Percentiles rank a stretch among this genome's conserved stretches.
phyloP scores from a whole-genome alignment of 2,113 vertebrate genomes.

The Oncorhynchus kisutch region DNA sequence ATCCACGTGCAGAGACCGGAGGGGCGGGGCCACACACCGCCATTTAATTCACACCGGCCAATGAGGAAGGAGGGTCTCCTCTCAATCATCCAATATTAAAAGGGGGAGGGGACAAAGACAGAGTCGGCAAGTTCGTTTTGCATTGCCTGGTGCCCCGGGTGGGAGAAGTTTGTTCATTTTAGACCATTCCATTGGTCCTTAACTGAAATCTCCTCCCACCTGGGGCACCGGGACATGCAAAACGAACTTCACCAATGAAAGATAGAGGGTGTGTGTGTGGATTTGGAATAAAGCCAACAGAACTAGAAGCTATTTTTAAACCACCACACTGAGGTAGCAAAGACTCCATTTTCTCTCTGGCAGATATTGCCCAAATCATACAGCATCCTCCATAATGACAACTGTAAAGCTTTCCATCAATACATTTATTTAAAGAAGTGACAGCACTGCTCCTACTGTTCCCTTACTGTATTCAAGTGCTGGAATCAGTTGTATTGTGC shows the following conservation, averaged over 20 bases:
- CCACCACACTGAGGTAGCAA: conserved; percentile 37
- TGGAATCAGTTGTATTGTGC: too few relatives aligned
- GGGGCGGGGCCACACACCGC: conserved; percentile 47
- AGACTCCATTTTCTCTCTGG: conserved; percentile 49
- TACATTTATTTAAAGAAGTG: too few relatives aligned
- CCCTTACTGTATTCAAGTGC: too few relatives aligned
- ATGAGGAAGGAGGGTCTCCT: conserved; percentile 38
- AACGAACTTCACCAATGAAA: neutral
- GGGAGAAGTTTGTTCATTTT: too few relatives aligned
- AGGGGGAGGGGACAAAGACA: conserved; percentile 38
- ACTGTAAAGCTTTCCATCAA: too few relatives aligned
- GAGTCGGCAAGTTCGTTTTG: neutral
- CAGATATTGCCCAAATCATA: neutral
- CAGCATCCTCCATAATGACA: neutral
- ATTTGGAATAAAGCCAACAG: conserved; percentile 66
- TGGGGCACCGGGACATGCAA: too few relatives aligned
- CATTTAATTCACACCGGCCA: conserved; percentile 43
- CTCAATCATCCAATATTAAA: conserved; percentile 37
- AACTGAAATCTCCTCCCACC: too few relatives aligned
- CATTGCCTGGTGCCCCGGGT: too few relatives aligned
- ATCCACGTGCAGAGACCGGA: conserved; percentile 64
- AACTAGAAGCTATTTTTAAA: conserved; percentile 65
- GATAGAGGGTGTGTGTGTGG: neutral
- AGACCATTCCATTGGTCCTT: too few relatives aligned
- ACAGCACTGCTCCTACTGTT: too few relatives aligned